A percentile compares a stretch with the other conserved stretches of the same genome.
These are phyloP conservation scores for Drosophila tropicalis DNA, from an alignment of 1,140 invertebrate species.

Conservation along the genomic window DNA sequence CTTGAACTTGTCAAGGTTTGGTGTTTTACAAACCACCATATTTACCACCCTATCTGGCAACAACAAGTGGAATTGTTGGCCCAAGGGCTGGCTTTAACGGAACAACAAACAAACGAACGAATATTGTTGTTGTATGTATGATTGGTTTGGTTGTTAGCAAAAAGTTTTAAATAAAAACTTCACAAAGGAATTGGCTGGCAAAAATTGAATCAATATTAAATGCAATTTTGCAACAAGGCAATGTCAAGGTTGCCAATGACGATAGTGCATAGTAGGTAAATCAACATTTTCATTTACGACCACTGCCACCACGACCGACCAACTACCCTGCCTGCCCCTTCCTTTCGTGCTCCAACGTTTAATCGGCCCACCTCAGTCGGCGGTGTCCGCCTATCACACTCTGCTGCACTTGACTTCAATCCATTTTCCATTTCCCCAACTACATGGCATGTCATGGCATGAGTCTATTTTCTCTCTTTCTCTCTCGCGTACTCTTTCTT, in stretches of 20 bases:
- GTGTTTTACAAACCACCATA: slow-evolving; percentile 36
- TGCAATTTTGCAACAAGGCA: slow-evolving; percentile 42
- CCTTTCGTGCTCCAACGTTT: background rate
- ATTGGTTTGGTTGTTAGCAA: background rate
- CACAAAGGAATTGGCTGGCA: slow-evolving; percentile 28
- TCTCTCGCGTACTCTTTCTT: slow-evolving; percentile 5
- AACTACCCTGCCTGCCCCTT: too few species aligned
- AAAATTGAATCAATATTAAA: slow-evolving; percentile 72
- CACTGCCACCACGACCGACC: background rate
- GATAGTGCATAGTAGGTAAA: slow-evolving; percentile 5
- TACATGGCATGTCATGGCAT: slow-evolving; percentile 34
- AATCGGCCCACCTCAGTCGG: background rate
- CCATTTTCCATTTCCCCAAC: slow-evolving; percentile 39
- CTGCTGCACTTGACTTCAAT: slow-evolving; percentile 33
- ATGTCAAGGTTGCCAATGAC: slow-evolving; percentile 39
- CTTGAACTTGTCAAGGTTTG: slow-evolving; percentile 60
- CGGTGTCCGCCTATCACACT: slow-evolving; percentile 15
- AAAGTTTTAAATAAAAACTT: slow-evolving; percentile 7
- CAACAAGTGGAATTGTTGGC: slow-evolving; percentile 32
- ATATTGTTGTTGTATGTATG: background rate
- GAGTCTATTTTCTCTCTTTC: background rate
- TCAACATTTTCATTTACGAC: background rate
- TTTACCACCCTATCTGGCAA: slow-evolving; percentile 25
- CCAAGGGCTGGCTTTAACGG: background rate
- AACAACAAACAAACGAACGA: background rate